Evolutionary conservation across 2,888 invertebrate species (phyloP).

Genomic region (Leptogaster cylindrica): DNA sequence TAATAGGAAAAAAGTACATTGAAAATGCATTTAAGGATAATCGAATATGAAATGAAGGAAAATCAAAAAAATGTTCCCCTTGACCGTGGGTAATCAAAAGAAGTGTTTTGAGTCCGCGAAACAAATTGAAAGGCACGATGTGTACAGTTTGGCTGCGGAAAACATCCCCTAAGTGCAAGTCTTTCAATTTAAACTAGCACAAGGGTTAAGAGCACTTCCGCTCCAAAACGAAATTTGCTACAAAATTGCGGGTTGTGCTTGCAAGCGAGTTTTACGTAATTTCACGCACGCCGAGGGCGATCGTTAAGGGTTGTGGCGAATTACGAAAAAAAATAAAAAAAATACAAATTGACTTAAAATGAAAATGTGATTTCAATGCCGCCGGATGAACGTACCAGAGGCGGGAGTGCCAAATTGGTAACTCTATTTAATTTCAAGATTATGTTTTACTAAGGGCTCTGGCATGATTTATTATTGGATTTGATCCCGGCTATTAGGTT

Average conservation of each 20-base stretch:
- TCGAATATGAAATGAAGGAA: too few species aligned
- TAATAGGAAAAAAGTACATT: too few species aligned
- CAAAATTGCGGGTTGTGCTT: slow-evolving; percentile 23
- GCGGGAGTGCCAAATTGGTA: slow-evolving; percentile 22
- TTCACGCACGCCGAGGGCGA: too few species aligned
- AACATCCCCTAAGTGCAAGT: slow-evolving; percentile 2
- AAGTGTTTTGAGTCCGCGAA: slow-evolving; percentile 15
- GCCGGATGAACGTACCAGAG: background rate
- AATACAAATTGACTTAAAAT: slow-evolving; percentile 14
- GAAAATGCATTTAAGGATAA: too few species aligned
- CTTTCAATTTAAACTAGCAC: slow-evolving; percentile 23
- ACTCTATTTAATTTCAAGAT: slow-evolving; percentile 39
- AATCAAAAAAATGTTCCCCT: background rate
- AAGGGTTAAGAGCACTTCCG: slow-evolving; percentile 26
- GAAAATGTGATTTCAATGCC: slow-evolving; percentile 3
- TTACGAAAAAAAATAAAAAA: background rate
- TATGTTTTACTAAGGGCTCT: slow-evolving; percentile 17
- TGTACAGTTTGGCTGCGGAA: background rate
- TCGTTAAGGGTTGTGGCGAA: too few species aligned
- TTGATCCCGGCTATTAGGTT: slow-evolving; percentile 43
- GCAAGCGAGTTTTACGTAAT: too few species aligned
- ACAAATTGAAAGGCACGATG: slow-evolving; percentile 11
- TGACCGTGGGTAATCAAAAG: slow-evolving; percentile 13
- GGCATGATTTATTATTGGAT: slow-evolving; percentile 43
- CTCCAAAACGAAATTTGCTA: background rate